A percentile compares a stretch with the other conserved stretches of the same genome.
phyloP scores from a whole-genome alignment of 2,113 vertebrate genomes.

The Rousettus leschenaultii region DNA sequence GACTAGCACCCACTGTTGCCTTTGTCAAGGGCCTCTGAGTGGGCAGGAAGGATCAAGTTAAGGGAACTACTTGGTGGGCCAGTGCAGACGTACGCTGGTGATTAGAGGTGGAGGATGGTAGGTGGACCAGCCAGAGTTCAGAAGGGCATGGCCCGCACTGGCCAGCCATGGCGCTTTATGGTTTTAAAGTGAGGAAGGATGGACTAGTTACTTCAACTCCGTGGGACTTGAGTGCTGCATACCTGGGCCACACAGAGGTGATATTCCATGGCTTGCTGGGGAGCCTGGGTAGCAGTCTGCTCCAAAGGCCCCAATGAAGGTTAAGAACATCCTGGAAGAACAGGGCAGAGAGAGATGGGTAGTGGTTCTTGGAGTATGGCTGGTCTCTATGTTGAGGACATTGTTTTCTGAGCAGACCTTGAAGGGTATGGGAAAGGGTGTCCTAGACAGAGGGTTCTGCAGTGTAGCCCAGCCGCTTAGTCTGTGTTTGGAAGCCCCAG shows the following conservation, averaged over 20 bases:
- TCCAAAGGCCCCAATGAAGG: background rate
- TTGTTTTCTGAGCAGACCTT: background rate
- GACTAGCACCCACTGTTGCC: background rate
- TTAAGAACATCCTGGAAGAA: background rate
- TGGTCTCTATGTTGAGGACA: background rate
- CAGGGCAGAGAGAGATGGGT: background rate
- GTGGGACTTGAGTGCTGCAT: background rate
- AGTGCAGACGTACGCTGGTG: background rate
- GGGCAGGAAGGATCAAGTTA: background rate
- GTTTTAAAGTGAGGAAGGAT: background rate
- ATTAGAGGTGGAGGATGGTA: background rate
- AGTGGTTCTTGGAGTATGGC: background rate
- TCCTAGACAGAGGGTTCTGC: background rate
- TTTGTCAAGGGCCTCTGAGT: background rate
- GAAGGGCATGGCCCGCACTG: fast-evolving
- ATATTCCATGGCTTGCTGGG: fast-evolving
- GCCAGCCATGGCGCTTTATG: background rate
- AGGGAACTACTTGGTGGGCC: background rate
- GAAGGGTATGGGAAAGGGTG: background rate
- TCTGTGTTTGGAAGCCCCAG: background rate
- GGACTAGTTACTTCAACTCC: fast-evolving
- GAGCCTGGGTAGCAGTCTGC: background rate
- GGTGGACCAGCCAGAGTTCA: too few species aligned
- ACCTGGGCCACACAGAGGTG: background rate
- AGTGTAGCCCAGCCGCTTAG: background rate